Evolutionary conservation across 1,140 invertebrate species (phyloP), one percentile per base, ranked within the genome.

Genomic region (Anadara kagoshimensis): DNA sequence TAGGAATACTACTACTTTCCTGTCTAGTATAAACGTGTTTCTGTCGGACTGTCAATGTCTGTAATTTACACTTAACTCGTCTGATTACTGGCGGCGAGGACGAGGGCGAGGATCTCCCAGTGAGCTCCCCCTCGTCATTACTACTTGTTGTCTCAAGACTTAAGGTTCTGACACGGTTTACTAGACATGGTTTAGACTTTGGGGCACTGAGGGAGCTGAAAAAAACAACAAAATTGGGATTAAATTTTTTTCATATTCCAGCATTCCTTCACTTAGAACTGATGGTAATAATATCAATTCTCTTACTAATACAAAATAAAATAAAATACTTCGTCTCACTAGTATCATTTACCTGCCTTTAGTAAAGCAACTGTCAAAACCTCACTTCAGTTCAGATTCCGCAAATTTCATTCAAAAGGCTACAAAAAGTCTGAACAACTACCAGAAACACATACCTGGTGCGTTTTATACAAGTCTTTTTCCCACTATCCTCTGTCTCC

Each of bases 111-210:
- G 83, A 90, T 63, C 36, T 84, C 78, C 22, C 83, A 79, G 51
- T 53, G 18, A 78, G 82, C 51, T 72, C 84, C 73, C 80, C 86
- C 64, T 82, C 91, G 83, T 91, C 92, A 86, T 86, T 83, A 65
- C 83, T 84, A 56, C 82, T 83, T 18, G 78, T 79, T 53, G 85
- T 84, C 54, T 85, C 86, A 61, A 85, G 73, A 78, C 85, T 87
- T 4, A 83, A 61, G 36, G 84, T 85, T 66, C 86, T 83, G 22
- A 85, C 84, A 44, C 92, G 91, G 86, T 93, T 93, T 74, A 94
- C 93, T 86, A 94, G 91, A 90, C 93, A 94, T 82, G 94, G 92
- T 90, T 94, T 94, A 81, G 93, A 93, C 89, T 93, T 93, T 67
- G 92, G 86, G 29, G 87, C 86, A 54, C 83, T 84, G 54, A 85